Evolutionary conservation across 1,140 invertebrate genomes (phyloP).

Genomic region (Monomorium pharaonis): DNA sequence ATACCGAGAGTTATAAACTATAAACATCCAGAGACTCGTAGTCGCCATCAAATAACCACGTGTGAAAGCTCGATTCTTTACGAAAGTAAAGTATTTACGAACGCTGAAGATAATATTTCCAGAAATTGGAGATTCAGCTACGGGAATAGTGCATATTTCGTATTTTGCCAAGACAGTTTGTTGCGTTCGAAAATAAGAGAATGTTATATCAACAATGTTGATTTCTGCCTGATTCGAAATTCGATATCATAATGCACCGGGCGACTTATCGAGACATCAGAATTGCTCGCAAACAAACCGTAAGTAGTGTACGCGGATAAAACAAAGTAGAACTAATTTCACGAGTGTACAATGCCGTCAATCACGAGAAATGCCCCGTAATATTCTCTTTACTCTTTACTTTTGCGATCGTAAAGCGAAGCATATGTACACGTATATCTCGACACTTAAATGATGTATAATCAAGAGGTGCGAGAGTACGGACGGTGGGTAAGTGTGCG

Average conservation of each 20-base stretch:
- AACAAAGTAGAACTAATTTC: background rate
- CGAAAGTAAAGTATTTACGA: background rate
- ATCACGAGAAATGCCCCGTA: background rate
- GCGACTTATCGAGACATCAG: background rate
- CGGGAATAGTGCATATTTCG: background rate
- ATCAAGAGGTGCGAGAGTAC: constrained; percentile 44
- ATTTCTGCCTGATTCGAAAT: constrained; percentile 5
- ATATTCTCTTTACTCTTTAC: background rate
- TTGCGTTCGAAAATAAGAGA: background rate
- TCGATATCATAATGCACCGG: constrained; percentile 32
- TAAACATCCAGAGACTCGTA: background rate
- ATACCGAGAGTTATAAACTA: background rate
- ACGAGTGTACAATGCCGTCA: background rate
- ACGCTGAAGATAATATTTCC: background rate
- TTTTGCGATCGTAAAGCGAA: constrained; percentile 5
- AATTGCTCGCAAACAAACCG: background rate
- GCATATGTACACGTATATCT: background rate
- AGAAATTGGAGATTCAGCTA: background rate
- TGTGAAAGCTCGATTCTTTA: background rate
- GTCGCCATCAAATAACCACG: background rate
- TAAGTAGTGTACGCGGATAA: background rate
- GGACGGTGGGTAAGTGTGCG: constrained; percentile 56
- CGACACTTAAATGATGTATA: constrained; percentile 31
- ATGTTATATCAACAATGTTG: background rate
- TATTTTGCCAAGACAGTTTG: background rate